A percentile compares a stretch with the other conserved stretches of the same genome.
phyloP scores from a whole-genome alignment of 2,113 vertebrate genomes.

The Cyphomyrus plagiostoma region DNA sequence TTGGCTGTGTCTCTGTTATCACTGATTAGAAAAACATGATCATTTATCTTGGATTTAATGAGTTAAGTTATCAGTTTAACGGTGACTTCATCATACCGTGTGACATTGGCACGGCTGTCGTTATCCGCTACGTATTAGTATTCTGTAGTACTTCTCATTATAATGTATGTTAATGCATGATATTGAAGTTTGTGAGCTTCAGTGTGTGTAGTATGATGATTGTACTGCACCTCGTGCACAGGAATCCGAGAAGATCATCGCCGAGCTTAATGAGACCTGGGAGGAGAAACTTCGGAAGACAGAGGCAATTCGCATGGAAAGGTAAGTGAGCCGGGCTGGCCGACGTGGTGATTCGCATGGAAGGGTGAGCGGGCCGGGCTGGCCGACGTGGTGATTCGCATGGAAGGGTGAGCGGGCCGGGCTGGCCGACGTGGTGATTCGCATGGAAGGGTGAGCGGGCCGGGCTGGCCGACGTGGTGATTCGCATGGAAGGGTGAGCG shows the following conservation, averaged over 20 bases:
- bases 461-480: too few species aligned
- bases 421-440: slow-evolving; percentile 33
- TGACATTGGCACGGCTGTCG: too few species aligned
- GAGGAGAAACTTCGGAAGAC: slow-evolving; percentile 91
- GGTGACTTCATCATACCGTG: not conserved
- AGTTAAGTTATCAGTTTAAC: not conserved
- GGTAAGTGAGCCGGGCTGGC: slow-evolving; percentile 56
- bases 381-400: slow-evolving; percentile 56
- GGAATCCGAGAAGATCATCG: slow-evolving; percentile 99
- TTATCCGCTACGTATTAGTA: not conserved
- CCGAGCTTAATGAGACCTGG: slow-evolving; percentile 86
- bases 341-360: slow-evolving; percentile 58
- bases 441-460: too few species aligned
- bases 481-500: slow-evolving; percentile 92
- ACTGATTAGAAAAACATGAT: not conserved
- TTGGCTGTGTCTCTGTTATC: not conserved
- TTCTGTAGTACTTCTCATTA: not conserved
- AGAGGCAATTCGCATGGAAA: slow-evolving; percentile 96
- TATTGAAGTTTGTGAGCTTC: not conserved
- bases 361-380: too few species aligned
- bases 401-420: slow-evolving; percentile 59
- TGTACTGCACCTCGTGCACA: slow-evolving; percentile 39
- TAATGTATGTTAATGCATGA: not conserved
- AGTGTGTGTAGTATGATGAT: not conserved
- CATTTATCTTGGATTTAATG: not conserved